Evolutionary conservation across 1,140 invertebrate species (phyloP), one percentile per base, ranked within the genome.

Genomic region (Drosophila melanica): DNA sequence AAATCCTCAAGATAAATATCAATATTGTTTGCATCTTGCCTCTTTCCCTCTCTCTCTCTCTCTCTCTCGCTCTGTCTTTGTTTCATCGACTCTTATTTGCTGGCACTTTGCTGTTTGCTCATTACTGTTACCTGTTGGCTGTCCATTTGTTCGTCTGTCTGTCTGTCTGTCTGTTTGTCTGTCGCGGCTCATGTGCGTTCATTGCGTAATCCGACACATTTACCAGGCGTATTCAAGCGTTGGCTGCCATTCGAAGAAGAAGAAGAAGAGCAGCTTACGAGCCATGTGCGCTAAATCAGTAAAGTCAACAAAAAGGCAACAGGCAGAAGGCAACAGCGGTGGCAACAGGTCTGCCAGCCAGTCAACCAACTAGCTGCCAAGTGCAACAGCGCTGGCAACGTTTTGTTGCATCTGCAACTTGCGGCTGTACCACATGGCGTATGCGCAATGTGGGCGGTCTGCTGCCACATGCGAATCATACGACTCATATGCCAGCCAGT

Each of bases 151-250:
- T 12, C 10, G 37, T 12, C 11, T 9, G 64, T 76, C 65, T 9
- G 64, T 76, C 65, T 69, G 58, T 63, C 44, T 48, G 45, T 39
- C 33, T 59, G 47, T 53, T 23, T 53, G 45, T 64, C 54, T 59
- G 59, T 54, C 35, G 53, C 81, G 63, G 71, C 75, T 86, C 84
- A 82, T 87, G 84, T 87, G 82, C 84, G 82, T 87, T 65, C 47
- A 58, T 87, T 87, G 82, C 82, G 82, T 84, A 87, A 87, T 79
- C 68, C 69, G 55, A 82, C 79, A 79, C 71, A 81, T 89, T 89
- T 84, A 89, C 68, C 82, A 64, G 75, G 77, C 81, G 82, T 85
- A 81, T 72, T 85, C 59, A 85, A 85, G 80, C 79, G 75, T 76
- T 81, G 62, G 62, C 77, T 59, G 62, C 27, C 59, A 47, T 57